Base-by-base conservation (phyloP, 2,113 vertebrate species). In the Guaruba guarouba region DNA sequence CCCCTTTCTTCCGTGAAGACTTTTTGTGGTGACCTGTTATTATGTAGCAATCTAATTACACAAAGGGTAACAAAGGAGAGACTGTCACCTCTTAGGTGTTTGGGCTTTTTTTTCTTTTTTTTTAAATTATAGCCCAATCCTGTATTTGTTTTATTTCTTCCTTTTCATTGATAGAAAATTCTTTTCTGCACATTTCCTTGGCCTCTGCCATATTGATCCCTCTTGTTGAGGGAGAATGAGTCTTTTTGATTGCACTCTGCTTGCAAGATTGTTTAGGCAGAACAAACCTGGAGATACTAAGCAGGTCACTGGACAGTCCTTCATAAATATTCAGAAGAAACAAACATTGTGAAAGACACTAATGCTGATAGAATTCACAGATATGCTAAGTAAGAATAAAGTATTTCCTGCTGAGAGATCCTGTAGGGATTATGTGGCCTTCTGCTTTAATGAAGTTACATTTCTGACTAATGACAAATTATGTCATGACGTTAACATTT, bases 241-340 rank as follows among this genome's bases (percentile, higher is more conserved):
- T 92, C 68, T 89, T 96, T 96, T 87, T 94, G 96, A 95, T 89
- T 97, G 74, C 70, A 79, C 91, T 96, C 80, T 92, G 86, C 93
- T 97, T 92, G 89, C 95, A 59, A 97, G 83, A 89, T 79, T 97
- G 74, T 88, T 96, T 97, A 97, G 83, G 95, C 84, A 97, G 92
- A 97, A 89, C 79, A 94, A 97, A 96, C 88, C 85, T 86, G 90
- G 74, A 93, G 86, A 96, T 95, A 92, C 91, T 97, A 93, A 96
- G 87, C 94, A 97, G 97, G 95, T 97, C 96, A 97, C 92, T 97
- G 97, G 97, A 96, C 96, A 97, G 94, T 97, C 70, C 92, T 97
- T 97, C 95, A 98, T 98, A 97, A 97, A 98, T 97, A 98, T 98
- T 97, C 96, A 97, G 71, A 54, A 90, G 93, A 88, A 97, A 96